These are phyloP conservation scores for Mycetomoellerius zeteki DNA, from an alignment of 1,140 invertebrate species.

Conservation along the genomic window DNA sequence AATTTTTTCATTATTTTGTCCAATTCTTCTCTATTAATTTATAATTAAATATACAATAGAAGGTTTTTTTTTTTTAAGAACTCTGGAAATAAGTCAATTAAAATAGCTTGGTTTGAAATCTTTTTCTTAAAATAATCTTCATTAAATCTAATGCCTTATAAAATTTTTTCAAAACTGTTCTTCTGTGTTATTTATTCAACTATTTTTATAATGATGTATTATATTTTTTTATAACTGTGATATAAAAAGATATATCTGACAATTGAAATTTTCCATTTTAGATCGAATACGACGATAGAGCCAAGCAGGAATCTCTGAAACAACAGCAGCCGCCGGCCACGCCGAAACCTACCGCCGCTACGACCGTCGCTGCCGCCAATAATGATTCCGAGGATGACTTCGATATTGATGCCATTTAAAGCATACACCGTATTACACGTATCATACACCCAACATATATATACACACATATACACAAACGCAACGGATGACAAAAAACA, in stretches of 20 bases:
- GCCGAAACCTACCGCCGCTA: conserved; percentile 83
- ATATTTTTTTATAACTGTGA: not conserved
- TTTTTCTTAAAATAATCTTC: not conserved
- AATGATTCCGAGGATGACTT: conserved; percentile 92
- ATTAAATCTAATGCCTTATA: not conserved
- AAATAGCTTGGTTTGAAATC: not conserved
- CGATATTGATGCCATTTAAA: conserved; percentile 97
- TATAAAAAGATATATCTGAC: not conserved
- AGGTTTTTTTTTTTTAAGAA: not conserved
- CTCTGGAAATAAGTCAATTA: not conserved
- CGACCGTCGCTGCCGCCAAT: conserved; percentile 80
- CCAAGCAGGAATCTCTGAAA: conserved; percentile 90
- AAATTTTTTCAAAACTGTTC: not conserved
- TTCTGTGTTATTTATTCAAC: not conserved
- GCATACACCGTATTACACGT: conserved; percentile 60
- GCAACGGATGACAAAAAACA: conserved; percentile 42
- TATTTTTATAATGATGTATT: not conserved
- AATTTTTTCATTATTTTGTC: conserved; percentile 4
- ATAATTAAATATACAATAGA: conserved; percentile 10
- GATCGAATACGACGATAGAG: conserved; percentile 96
- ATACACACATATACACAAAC: not conserved
- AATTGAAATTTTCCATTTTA: conserved; percentile 79
- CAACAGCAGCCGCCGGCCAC: conserved; percentile 86
- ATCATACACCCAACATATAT: not conserved
- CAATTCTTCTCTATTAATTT: not conserved